Percentiles rank a stretch among this genome's conserved stretches.
Evolutionary conservation across 2,797 vertebrate species (phyloP).

Genomic region (Onychomys torridus): DNA sequence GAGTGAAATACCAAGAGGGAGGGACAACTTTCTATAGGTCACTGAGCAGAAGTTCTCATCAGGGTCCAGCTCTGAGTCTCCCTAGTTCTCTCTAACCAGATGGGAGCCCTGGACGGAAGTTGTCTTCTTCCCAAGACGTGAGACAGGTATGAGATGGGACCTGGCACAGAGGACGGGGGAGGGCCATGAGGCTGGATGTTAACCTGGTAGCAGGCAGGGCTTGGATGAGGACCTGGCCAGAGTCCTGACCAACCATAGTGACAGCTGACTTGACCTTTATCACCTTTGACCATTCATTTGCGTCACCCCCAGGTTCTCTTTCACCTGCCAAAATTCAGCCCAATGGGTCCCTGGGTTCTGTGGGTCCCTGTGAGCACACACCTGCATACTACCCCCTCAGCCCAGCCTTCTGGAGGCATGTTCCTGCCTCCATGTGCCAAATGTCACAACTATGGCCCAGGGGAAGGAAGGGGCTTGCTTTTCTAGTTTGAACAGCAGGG

Average conservation of each 20-base stretch:
- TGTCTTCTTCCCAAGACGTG: neutral
- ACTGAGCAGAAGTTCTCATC: too few relatives aligned
- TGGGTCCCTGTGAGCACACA: too few relatives aligned
- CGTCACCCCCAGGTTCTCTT: neutral
- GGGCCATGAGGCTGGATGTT: neutral
- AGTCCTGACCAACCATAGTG: neutral
- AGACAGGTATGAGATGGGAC: neutral
- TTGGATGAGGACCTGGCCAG: neutral
- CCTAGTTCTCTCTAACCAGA: too few relatives aligned
- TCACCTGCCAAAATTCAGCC: neutral
- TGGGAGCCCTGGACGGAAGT: neutral
- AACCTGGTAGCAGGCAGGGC: neutral
- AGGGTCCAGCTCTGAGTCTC: neutral
- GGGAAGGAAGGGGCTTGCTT: neutral
- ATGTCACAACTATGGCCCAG: neutral
- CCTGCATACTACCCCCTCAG: fast-evolving
- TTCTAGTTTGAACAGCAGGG: neutral
- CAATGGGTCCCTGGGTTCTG: too few relatives aligned
- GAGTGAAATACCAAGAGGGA: neutral
- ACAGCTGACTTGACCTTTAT: neutral
- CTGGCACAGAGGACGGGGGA: neutral
- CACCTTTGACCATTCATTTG: neutral
- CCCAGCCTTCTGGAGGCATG: neutral
- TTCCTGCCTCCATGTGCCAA: neutral
- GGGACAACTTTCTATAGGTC: too few relatives aligned